Conservation (phyloP, 2,113 vertebrate species). For the Pteruthius melanotis region DNA sequence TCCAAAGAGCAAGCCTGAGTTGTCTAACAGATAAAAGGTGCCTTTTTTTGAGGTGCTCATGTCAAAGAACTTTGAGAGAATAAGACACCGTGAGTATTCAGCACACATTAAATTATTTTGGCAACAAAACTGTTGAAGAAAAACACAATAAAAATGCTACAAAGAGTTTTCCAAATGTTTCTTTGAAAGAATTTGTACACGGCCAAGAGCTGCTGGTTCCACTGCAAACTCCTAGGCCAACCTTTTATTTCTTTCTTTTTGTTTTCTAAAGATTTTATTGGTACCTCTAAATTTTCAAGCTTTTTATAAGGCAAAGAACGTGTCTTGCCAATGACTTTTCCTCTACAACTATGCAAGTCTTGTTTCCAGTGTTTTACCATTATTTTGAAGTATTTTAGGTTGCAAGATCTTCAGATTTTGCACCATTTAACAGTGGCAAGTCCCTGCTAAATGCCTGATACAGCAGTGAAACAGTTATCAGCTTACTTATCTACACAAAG, state of each 20-base stretch:
- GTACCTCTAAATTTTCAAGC: background rate
- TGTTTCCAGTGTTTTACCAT: background rate
- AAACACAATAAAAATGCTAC: slow-evolving; percentile 24
- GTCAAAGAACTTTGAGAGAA: background rate
- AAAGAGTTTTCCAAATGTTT: slow-evolving; percentile 47
- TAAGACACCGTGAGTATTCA: background rate
- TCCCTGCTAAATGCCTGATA: background rate
- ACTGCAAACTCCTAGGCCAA: background rate
- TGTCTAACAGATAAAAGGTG: background rate
- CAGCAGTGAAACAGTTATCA: background rate
- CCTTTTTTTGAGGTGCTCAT: background rate
- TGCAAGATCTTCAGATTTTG: background rate
- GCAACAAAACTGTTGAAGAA: slow-evolving; percentile 2
- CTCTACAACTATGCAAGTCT: background rate
- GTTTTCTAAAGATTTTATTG: slow-evolving; percentile 9
- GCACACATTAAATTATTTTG: slow-evolving; percentile 11
- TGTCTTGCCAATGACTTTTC: background rate
- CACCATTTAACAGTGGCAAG: background rate
- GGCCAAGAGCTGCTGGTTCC: slow-evolving; percentile 13
- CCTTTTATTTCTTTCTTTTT: background rate
- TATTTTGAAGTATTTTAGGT: background rate
- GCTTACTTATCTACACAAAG: background rate
- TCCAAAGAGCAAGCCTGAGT: background rate
- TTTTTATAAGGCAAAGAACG: background rate
- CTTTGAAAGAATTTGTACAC: slow-evolving; percentile 39